A percentile compares a stretch with the other conserved stretches of the same genome.
These are phyloP conservation scores for Oryzias javanicus DNA, from an alignment of 2,113 vertebrate genomes.

Conservation along the genomic window DNA sequence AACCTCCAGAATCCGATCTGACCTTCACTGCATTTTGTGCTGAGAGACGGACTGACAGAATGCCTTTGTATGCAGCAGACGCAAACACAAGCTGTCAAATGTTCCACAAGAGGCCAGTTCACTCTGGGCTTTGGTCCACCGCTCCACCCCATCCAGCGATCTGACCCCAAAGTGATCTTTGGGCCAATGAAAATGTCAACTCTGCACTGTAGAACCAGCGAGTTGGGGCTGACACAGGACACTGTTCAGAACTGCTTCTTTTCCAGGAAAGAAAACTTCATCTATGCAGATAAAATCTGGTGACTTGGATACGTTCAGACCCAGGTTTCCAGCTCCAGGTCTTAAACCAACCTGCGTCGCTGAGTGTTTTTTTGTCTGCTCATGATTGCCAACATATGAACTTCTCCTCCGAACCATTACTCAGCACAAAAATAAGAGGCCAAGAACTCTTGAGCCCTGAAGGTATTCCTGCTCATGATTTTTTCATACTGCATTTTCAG, in stretches of 20 bases:
- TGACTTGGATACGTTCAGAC: constrained; percentile 40
- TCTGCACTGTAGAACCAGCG: constrained; percentile 52
- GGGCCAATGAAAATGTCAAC: constrained; percentile 63
- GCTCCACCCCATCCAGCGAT: constrained; percentile 44
- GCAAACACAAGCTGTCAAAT: constrained; percentile 39
- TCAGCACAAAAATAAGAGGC: constrained; percentile 60
- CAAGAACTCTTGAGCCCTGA: constrained; percentile 49
- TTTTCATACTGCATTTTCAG: constrained; percentile 70
- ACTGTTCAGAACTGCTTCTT: constrained; percentile 13
- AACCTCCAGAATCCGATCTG: neutral
- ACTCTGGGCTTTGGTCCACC: constrained; percentile 41
- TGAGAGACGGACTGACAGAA: constrained; percentile 24
- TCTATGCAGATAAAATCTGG: constrained; percentile 25
- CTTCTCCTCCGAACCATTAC: constrained; percentile 48
- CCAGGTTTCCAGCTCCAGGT: constrained; percentile 6
- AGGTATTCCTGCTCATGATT: constrained; percentile 67
- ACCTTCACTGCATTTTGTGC: constrained; percentile 5
- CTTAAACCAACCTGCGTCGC: neutral
- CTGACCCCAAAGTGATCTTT: constrained; percentile 57
- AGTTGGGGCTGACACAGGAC: constrained; percentile 61
- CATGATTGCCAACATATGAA: constrained; percentile 31
- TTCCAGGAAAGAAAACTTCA: constrained; percentile 16
- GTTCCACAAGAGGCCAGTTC: constrained; percentile 43
- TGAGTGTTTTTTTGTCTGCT: constrained; percentile 8
- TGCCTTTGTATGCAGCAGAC: constrained; percentile 26